Evolutionary conservation across 2,888 invertebrate genomes (phyloP).

Genomic region (Pseudococcus longispinus): DNA sequence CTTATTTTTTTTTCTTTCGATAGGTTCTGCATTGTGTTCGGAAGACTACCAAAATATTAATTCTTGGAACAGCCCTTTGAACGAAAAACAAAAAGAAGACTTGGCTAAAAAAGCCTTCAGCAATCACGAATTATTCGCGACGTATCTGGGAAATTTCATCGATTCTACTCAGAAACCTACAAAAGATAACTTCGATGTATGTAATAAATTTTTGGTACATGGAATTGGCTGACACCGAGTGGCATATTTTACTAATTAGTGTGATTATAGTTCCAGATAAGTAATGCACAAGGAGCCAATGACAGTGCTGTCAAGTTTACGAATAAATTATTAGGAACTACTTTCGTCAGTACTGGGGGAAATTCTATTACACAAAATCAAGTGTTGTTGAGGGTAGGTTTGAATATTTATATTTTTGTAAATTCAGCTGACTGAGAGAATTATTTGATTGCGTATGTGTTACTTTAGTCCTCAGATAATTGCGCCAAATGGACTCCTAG

Average conservation of each 20-base stretch:
- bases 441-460: background rate
- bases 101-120: background rate
- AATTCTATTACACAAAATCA: background rate
- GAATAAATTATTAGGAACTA: background rate
- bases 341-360: background rate
- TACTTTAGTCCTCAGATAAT: background rate
- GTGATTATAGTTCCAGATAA: background rate
- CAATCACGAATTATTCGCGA: background rate
- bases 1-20: background rate
- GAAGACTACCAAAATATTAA: background rate
- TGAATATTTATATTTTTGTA: background rate
- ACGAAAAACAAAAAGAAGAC: background rate
- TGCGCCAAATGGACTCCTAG: background rate
- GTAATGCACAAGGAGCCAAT: background rate
- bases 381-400: background rate
- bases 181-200: background rate
- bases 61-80: background rate
- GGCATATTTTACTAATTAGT: background rate
- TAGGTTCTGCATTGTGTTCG: background rate
- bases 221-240: too few species aligned
- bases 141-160: background rate
- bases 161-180: background rate
- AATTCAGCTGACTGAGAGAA: background rate
- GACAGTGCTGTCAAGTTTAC: background rate
- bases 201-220: background rate